phyloP scores from a whole-genome alignment of 2,888 invertebrate genomes.

The Pyrochroa serraticornis region DNA sequence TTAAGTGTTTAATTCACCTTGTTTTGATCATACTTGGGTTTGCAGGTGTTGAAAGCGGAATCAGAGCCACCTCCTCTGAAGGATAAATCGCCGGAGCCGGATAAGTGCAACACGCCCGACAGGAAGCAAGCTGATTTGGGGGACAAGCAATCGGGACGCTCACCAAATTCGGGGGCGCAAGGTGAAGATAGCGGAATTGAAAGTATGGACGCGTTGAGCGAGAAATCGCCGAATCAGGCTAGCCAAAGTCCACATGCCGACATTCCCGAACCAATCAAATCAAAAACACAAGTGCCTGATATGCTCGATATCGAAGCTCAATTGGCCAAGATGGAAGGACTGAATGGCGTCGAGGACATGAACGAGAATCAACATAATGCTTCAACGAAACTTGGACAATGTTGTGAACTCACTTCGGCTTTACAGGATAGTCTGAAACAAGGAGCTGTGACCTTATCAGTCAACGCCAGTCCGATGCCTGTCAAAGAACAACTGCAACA shows the following conservation, averaged over 20 bases:
- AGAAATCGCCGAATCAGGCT: constrained; percentile 81
- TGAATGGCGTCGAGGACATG: constrained; percentile 51
- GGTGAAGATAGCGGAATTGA: constrained; percentile 92
- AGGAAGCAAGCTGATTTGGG: constrained; percentile 41
- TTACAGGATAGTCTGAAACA: constrained; percentile 51
- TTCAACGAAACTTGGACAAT: constrained; percentile 48
- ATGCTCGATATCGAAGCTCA: constrained; percentile 73
- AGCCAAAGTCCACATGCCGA: constrained; percentile 71
- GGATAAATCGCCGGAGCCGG: constrained; percentile 53
- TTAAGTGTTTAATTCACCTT: no score
- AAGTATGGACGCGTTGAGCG: constrained; percentile 92
- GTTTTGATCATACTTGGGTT: no score
- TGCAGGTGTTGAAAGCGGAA: constrained; percentile 35
- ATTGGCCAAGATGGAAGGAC: constrained; percentile 71
- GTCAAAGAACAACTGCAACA: constrained; percentile 34
- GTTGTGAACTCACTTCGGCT: constrained; percentile 52
- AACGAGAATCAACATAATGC: constrained; percentile 48
- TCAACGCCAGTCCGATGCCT: constrained; percentile 26
- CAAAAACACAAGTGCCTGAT: constrained; percentile 59
- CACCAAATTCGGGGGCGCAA: constrained; percentile 60
- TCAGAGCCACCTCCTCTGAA: constrained; percentile 43
- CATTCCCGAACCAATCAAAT: constrained; percentile 45
- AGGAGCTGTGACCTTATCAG: constrained; percentile 38
- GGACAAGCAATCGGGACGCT: constrained; percentile 46
- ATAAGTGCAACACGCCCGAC: constrained; percentile 54